Evolutionary conservation across 2,113 vertebrate genomes (phyloP), one percentile per base, ranked within the genome.

Genomic region (Cyprinodon tularosa): DNA sequence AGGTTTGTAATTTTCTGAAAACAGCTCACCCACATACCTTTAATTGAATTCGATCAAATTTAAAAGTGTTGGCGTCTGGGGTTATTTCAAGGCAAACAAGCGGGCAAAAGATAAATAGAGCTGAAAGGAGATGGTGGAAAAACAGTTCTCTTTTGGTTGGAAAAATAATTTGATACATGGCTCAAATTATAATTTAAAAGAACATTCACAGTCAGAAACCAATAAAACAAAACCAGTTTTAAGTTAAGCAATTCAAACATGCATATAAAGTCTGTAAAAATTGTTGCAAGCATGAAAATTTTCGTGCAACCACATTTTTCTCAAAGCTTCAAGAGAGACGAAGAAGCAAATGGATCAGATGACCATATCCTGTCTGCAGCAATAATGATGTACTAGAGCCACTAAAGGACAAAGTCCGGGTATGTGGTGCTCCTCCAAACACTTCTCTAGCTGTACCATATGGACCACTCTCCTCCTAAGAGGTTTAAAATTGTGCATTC

Each of bases 301-400:
- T 75, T 76, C 15, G 57, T 73, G 40, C 37, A 63, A 75, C 12
- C 13, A 15, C 48, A 66, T 44, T 84, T 50, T 36, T 69, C 48
- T 66, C 63, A 64, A n/a, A 78, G 64, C 88, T 84, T 86, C 74
- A 81, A 72, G 37, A 66, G 67, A 68, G 84, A 87, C 65, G 81
- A 40, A 80, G 90, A 81, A 90, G 90, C 87, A 88, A 78, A 89
- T 90, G 83, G 81, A 87, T 92, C 83, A 75, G 86, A 81, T 72
- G 84, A 86, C 76, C 68, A 83, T 78, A 71, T 82, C 91, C 85
- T 83, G 71, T 73, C 66, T 68, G 72, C 84, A 84, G 86, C 84
- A 78, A 87, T 61, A 69, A 70, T 72, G 66, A 85, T 76, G 50
- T 72, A 80, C 67, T 36, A 88, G 78, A 64, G 68, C 74, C 82